Conservation (phyloP, 2,797 vertebrate species). For the Luscinia megarhynchos region DNA sequence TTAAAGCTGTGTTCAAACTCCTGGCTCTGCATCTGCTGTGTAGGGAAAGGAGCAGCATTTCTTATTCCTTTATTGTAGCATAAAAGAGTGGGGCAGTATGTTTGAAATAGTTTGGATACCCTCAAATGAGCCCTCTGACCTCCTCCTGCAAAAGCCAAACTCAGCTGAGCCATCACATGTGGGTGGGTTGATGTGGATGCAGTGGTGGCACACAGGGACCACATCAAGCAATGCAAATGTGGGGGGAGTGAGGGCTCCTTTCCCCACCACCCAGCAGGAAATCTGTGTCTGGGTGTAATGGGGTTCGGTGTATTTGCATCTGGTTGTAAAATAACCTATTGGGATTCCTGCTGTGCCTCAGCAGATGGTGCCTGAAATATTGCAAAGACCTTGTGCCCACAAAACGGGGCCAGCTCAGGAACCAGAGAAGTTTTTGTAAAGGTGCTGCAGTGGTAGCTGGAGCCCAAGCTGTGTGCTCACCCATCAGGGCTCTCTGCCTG, state of each 20-base stretch:
- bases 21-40: not conserved
- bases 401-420: accelerated
- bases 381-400: not conserved
- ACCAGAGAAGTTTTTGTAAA: not conserved
- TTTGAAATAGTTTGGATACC: not conserved
- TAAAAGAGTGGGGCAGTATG: not conserved
- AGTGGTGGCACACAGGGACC: not conserved
- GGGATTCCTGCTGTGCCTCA: not conserved
- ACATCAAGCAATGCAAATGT: not conserved
- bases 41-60: not conserved
- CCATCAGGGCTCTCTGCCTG: not conserved
- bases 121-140: not conserved
- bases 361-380: not conserved
- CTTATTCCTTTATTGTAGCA: not conserved
- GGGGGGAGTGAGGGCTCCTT: not conserved
- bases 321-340: not conserved
- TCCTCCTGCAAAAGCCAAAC: not conserved
- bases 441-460: not conserved
- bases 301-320: not conserved
- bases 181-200: accelerated
- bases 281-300: not conserved
- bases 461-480: not conserved
- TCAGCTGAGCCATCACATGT: not conserved
- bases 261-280: not conserved
- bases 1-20: not conserved